Evolutionary conservation across 2,888 invertebrate species (phyloP), one percentile per base, ranked within the genome.

Genomic region (Tubulanus polymorphus): DNA sequence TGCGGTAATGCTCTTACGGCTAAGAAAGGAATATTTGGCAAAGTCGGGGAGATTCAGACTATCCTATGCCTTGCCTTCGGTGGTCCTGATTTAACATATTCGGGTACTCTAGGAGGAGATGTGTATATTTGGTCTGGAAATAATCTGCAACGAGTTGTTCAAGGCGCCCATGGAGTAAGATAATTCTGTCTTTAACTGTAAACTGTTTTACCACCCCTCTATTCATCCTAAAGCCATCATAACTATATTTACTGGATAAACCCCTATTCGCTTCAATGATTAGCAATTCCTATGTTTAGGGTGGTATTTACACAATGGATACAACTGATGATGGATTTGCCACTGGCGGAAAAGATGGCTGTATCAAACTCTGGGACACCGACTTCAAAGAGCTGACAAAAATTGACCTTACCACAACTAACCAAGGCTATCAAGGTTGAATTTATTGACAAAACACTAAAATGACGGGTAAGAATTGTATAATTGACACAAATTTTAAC

Each of bases 41-140:
- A 74, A 53, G 65, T 66, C 10, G 79, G 78, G 10, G 78, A 77
- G 60, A 78, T 79, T n/a, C 79, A 79, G 64, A 76, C 78, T 5
- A 73, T 78, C 64, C 53, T 79, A 48, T 73, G 75, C 59, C 51
- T 78, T 53, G 71, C 72, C 2, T 75, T 76, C 65, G 74, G 72
- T 3, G 63, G 66, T n/a, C 72, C 70, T 27, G 65, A 69, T 47
- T 57, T 61, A 2, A 77, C 76, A 1, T 79, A 78, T 49, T 64
- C 80, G 6, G 80, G 79, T 18, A 79, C 79, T 2, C 62, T 79
- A n/a, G 69, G 69, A 58, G 81, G 81, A 18, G 78, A 80, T 60
- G 66, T 81, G 29, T 80, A 80, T 59, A 61, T 78, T 10, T 81
- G 80, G 80, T 72, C 65, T 53, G 73, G 68, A 12, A 72, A 64